phyloP scores from a whole-genome alignment of 2,113 vertebrate genomes.

The Oriolus oriolus region DNA sequence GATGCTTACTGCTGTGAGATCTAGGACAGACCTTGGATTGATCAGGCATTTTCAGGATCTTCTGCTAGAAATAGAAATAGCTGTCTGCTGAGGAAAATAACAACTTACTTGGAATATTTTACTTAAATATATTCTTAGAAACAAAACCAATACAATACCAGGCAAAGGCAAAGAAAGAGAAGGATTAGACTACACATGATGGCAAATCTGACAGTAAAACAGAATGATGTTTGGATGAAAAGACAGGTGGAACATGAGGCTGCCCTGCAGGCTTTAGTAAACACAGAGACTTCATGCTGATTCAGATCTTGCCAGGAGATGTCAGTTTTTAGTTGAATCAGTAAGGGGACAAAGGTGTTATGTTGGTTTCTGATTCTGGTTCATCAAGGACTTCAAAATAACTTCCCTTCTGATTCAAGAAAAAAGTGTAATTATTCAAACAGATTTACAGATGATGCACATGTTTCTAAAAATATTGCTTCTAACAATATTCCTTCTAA shows the following conservation, averaged over 20 bases:
- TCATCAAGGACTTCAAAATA: not conserved
- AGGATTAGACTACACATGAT: not conserved
- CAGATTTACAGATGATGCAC: not conserved
- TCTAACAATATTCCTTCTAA: not conserved
- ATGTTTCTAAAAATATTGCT: not conserved
- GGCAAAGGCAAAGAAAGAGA: not conserved
- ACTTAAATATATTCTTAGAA: not conserved
- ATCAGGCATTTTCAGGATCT: not conserved
- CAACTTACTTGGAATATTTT: not conserved
- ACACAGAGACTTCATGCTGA: not conserved
- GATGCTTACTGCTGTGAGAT: not conserved
- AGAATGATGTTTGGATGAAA: not conserved
- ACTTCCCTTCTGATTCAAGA: not conserved
- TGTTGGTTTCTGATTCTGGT: not conserved
- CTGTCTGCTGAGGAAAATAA: not conserved
- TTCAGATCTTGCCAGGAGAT: constrained; percentile 11
- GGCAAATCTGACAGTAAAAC: not conserved
- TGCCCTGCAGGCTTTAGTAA: not conserved
- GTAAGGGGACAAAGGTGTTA: not conserved
- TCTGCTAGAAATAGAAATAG: not conserved
- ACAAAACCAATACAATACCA: not conserved
- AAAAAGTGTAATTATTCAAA: not conserved
- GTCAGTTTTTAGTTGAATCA: constrained; percentile 10
- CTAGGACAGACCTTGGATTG: not conserved
- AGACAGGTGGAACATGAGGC: not conserved